Base-by-base conservation (phyloP, 2,888 invertebrate genomes). In the Bellardia bayeri region DNA sequence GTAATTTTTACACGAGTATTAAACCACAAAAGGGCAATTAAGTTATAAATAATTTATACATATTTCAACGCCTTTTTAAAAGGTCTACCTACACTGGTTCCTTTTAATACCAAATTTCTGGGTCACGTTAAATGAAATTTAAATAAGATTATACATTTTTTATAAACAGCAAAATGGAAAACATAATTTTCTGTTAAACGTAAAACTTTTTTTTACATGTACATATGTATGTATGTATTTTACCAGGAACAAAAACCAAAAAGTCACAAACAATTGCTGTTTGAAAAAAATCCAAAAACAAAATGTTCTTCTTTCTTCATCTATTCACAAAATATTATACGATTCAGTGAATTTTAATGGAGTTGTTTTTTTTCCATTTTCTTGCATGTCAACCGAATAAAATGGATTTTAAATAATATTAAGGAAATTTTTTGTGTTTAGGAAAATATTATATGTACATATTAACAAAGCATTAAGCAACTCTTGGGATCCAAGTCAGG, bases 331-430 rank as follows among this genome's bases (percentile, higher is more conserved):
- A 72, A 40, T 66, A 72, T 72, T 74, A 74, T 80, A 51, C 74
- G 61, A 58, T 80, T 84, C 79, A 68, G 58, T 79, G 68, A 84
- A 84, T 79, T 51, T 79, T 79, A 83, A 83, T 72, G 58, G 66
- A 64, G 49, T 37, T 6, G 1, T 13, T 64, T 76, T 64, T 37
- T 54, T 23, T 23, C 37, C 49, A 51, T 40, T 51, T 13, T 49
- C 16, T 71, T 37, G 14, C 16, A 68, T 58, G 23, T 74, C 68
- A 58, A 49, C 2, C 56, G 68, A n/a, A 71, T 61, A 33, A 23
- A 33, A 61, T 37, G 13, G 16, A 40, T 56, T 37, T 23, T 45
- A 13, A 45, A 45, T 45, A 45, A 45, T 45, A 45, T 45, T 45
- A 45, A 45, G 13, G 45, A 45, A 45, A 45, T 9, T 45, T 45